Percentiles rank a stretch among this genome's conserved stretches.
These are phyloP conservation scores for Bombus terrestris DNA, from an alignment of 1,140 invertebrate species.

Conservation along the genomic window DNA sequence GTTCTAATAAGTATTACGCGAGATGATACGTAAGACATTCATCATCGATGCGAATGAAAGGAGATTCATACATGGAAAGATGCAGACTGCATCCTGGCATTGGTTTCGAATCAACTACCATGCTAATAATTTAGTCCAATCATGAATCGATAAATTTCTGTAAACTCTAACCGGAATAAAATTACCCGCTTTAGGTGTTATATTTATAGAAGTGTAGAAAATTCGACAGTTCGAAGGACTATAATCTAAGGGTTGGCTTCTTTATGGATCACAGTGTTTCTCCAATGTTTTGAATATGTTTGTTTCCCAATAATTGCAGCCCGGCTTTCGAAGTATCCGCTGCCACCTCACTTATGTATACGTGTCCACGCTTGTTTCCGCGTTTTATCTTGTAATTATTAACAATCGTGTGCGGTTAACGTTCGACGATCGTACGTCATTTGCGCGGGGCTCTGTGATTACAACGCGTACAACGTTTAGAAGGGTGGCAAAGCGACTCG, in stretches of 20 bases:
- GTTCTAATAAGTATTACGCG: neutral
- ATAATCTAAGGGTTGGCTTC: neutral
- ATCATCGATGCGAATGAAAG: constrained; percentile 1
- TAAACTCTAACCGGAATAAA: neutral
- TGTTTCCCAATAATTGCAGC: neutral
- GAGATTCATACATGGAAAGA: neutral
- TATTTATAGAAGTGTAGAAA: too few relatives aligned
- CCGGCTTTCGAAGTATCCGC: neutral
- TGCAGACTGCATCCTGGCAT: neutral
- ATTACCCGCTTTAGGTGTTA: neutral
- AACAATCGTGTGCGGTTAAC: neutral
- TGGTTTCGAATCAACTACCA: too few relatives aligned
- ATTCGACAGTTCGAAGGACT: neutral
- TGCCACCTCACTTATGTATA: too few relatives aligned
- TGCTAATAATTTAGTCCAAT: too few relatives aligned
- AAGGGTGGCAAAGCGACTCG: neutral
- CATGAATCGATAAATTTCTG: neutral
- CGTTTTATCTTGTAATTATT: constrained; percentile 9
- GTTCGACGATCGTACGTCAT: constrained; percentile 22
- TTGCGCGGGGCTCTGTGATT: constrained; percentile 6
- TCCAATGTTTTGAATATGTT: neutral
- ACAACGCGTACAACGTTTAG: constrained; percentile 42
- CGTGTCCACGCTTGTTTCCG: neutral
- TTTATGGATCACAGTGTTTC: neutral
- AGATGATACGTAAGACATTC: neutral